A percentile compares a stretch with the other conserved stretches of the same genome.
These are phyloP conservation scores for Cardiocondyla obscurior DNA, from an alignment of 1,140 invertebrate genomes.

Conservation along the genomic window DNA sequence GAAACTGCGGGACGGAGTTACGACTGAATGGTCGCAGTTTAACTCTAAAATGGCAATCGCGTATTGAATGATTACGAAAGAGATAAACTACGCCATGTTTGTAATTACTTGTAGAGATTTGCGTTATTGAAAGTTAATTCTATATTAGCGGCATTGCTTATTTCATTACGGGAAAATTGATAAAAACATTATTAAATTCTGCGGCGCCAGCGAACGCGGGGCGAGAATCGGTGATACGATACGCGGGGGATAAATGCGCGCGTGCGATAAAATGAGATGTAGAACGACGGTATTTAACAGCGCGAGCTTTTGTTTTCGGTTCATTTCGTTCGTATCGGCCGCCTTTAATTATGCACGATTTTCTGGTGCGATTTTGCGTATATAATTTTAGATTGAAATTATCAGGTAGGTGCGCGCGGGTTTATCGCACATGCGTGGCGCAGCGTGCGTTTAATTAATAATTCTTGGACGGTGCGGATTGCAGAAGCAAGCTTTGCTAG, in stretches of 20 bases:
- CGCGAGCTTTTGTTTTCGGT: not conserved
- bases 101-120: not conserved
- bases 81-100: not conserved
- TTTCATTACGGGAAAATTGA: not conserved
- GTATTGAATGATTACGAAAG: not conserved
- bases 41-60: not conserved
- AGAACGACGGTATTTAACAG: not conserved
- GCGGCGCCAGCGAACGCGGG: not conserved
- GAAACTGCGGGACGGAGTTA: not conserved
- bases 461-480: not conserved
- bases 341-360: not conserved
- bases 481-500: not conserved
- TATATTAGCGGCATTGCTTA: not conserved
- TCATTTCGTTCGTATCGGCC: not conserved
- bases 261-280: no score
- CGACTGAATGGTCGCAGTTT: not conserved
- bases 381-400: conserved; percentile 32
- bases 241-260: not conserved
- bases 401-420: not conserved
- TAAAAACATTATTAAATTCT: not conserved
- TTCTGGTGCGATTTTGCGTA: conserved; percentile 10
- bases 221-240: not conserved
- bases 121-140: not conserved
- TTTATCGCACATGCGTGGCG: not conserved
- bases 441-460: conserved; percentile 15